Evolutionary conservation across 2,113 vertebrate species (phyloP).

Genomic region (Dipodomys merriami): DNA sequence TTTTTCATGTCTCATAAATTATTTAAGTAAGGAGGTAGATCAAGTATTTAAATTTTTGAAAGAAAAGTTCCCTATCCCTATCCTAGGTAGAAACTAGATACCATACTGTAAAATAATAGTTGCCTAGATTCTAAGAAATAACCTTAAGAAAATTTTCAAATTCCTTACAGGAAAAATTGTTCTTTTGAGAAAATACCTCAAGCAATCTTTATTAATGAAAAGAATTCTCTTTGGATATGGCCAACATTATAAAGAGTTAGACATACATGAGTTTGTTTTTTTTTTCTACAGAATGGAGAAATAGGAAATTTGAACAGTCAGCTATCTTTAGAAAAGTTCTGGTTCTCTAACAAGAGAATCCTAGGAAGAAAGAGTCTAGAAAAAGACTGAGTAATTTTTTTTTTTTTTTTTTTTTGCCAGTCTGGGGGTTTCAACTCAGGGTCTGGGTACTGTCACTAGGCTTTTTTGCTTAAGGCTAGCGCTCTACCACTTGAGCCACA

Average conservation of each 20-base stretch:
- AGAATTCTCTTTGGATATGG: not conserved
- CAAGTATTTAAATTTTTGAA: not conserved
- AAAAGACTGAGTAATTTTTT: no score
- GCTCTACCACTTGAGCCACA: no score
- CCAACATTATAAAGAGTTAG: not conserved
- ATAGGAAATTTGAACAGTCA: not conserved
- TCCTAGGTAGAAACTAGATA: not conserved
- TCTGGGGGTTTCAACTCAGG: no score
- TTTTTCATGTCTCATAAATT: not conserved
- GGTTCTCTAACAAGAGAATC: not conserved
- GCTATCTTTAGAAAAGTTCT: not conserved
- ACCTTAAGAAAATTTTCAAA: not conserved
- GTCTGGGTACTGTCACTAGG: no score
- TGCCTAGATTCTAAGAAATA: not conserved
- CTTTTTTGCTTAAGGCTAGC: no score
- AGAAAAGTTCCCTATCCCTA: not conserved
- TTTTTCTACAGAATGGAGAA: not conserved
- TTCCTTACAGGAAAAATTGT: not conserved
- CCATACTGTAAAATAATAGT: not conserved
- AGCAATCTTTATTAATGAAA: not conserved
- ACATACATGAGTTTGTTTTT: not conserved
- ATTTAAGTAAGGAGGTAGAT: not conserved
- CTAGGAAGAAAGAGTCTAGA: not conserved
- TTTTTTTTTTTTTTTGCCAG: no score
- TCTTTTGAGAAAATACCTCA: not conserved